Evolutionary conservation across 2,797 vertebrate species (phyloP), one percentile per base, ranked within the genome.

Genomic region (Otolemur crassicaudatus): DNA sequence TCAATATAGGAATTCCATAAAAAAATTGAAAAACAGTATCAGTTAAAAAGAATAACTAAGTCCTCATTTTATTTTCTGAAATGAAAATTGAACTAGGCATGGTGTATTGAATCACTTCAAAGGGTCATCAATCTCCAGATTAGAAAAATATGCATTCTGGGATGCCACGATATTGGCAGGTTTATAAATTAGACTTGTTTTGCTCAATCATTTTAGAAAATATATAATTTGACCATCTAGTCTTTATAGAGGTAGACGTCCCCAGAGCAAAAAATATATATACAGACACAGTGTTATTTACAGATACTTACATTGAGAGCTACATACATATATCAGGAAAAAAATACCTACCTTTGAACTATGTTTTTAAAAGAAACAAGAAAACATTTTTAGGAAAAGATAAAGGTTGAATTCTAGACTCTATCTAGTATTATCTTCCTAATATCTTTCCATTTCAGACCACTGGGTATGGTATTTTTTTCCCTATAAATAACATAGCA

Each of bases 101-200:
- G 9, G 43, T 46, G 8, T 92, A 85, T 29, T 93, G 67, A 93
- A 94, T 96, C 77, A 94, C 65, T 86, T 87, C n/a, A 1, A 93
- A 96, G 90, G n/a, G 27, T 67, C 81, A 97, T 97, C 87, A 92
- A 90, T 95, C 95, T 95, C 58, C 60, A 93, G 37, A 90, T 91
- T 93, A 85, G 90, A 94, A 95, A 96, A 93, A 58, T n/a, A 92
- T 87, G 8, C 72, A 93, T 93, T 91, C 40, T 46, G 25, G 56
- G 73, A 61, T 92, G 56, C 77, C 56, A 63, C 34, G 58, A 83
- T 94, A 96, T 95, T 96, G 92, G 82, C 77, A 96, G 70, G 11
- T 87, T 92, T 94, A 96, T 95, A 95, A 96, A 97, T 96, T 94
- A 95, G 72, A 16, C 60, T 96, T 72, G 16, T 92, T 97, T 87